Conservation (phyloP, 2,113 vertebrate genomes). For the Guaruba guarouba region DNA sequence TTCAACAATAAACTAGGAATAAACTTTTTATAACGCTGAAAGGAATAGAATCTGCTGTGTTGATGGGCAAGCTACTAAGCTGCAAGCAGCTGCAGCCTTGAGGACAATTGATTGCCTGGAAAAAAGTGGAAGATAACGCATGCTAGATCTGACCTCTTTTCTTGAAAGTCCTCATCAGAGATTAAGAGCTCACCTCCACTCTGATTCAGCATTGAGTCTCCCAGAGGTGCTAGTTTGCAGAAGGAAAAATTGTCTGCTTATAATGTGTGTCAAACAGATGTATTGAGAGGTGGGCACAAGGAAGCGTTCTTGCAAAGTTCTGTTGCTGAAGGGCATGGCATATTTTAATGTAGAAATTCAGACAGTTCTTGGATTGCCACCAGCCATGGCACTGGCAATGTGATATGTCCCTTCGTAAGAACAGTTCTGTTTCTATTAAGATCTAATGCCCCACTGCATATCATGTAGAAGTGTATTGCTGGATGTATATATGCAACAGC, state of each 20-base stretch:
- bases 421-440: not conserved
- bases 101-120: not conserved
- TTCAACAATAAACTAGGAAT: not conserved
- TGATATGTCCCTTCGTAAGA: not conserved
- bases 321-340: not conserved
- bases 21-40: not conserved
- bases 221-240: not conserved
- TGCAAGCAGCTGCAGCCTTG: not conserved
- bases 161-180: not conserved
- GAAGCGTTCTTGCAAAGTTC: not conserved
- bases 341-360: not conserved
- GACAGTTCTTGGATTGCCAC: not conserved
- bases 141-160: not conserved
- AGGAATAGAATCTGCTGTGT: not conserved
- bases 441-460: not conserved
- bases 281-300: not conserved
- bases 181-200: not conserved
- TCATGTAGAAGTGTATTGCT: not conserved
- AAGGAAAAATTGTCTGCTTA: not conserved
- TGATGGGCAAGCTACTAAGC: not conserved
- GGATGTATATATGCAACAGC: not conserved
- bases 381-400: not conserved
- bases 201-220: not conserved
- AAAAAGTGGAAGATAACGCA: not conserved
- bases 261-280: not conserved